phyloP scores from a whole-genome alignment of 1,140 invertebrate genomes.

The Oreohelix idahoensis region DNA sequence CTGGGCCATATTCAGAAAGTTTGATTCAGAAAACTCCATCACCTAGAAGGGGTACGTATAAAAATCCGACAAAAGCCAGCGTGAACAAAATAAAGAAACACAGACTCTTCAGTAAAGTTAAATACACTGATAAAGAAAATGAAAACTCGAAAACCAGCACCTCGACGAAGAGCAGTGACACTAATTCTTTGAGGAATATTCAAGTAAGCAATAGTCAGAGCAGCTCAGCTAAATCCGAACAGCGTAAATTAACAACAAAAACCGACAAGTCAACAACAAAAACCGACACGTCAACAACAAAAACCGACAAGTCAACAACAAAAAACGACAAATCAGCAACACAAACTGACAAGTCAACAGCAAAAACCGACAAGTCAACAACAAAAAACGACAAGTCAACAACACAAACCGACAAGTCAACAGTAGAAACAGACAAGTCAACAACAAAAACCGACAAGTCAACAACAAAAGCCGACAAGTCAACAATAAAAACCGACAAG shows the following conservation, averaged over 20 bases:
- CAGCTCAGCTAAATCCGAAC: neutral
- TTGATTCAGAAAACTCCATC: neutral
- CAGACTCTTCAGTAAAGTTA: neutral
- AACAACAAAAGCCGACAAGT: too few relatives aligned
- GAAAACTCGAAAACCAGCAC: neutral
- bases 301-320: neutral
- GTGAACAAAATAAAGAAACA: neutral
- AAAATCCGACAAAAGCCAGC: neutral
- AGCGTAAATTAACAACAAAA: neutral
- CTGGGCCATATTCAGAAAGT: constrained; percentile 17
- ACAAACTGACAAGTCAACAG: neutral
- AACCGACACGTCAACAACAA: too few relatives aligned
- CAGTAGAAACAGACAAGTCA: too few relatives aligned
- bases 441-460: too few relatives aligned
- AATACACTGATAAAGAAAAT: neutral
- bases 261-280: neutral
- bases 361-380: too few relatives aligned
- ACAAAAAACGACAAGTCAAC: neutral
- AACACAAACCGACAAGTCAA: too few relatives aligned
- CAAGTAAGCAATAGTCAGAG: neutral
- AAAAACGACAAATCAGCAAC: too few relatives aligned
- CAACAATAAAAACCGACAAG: too few relatives aligned
- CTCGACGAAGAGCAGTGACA: neutral
- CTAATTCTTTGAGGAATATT: neutral
- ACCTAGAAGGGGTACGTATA: neutral